Evolutionary conservation across 2,113 vertebrate species (phyloP), one percentile per base, ranked within the genome.

Genomic region (Nansenia antarctica): DNA sequence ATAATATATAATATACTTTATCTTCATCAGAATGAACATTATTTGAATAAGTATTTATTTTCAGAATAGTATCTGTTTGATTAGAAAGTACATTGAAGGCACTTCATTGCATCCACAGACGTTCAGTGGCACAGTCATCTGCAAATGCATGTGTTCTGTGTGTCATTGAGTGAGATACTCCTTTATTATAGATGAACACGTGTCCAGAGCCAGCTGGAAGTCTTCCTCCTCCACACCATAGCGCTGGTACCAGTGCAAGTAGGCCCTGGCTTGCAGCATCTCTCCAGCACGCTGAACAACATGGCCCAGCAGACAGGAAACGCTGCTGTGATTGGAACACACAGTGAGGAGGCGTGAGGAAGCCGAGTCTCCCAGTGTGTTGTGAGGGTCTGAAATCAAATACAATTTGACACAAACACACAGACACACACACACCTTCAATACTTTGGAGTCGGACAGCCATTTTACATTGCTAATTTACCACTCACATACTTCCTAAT

Each of bases 251-350:
- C 73, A 81, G 49, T 70, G 77, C 42, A 80, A 58, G 30, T 74
- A 81, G 35, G 75, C 76, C 2, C 67, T 45, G 24, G 76, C 79
- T 11, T 53, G 2, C 6, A 74, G 67, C 79, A 82, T 86, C 6
- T 53, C 71, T 45, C 30, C 73, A 0, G 77, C 59, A 22, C 45
- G 70, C 7, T 62, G 55, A 29, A 52, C 30, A 18, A 71, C 69
- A 24, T 57, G 45, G 39, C 32, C 63, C 49, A 87, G 59, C 32
- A 78, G 59, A 22, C 62, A 71, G 0, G 73, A 69, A 1, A 77
- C 73, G 53, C 79, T 79, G 63, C 79, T 80, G 65, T 85, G 81
- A 59, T 82, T 85, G 71, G 81, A 70, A 45, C 76, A 76, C 11
- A 85, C 69, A 0, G 75, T 84, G 52, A 83, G 62, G 0, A 67